phyloP scores from a whole-genome alignment of 2,888 invertebrate species.

The Drosophila acutilabella region DNA sequence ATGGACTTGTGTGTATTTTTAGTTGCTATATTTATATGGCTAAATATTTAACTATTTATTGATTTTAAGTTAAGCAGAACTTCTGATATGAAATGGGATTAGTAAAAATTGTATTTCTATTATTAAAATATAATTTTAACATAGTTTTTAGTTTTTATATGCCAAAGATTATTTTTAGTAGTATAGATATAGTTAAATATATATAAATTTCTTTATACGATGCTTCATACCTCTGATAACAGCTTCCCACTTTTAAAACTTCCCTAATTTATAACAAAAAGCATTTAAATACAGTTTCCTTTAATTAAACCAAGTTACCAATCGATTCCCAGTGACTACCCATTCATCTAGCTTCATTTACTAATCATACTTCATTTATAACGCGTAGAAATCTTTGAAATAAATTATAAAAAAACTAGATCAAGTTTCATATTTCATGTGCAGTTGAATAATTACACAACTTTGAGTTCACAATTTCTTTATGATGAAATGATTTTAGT shows the following conservation, averaged over 20 bases:
- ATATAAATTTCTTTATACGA: no score
- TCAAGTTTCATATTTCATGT: slow-evolving; percentile 16
- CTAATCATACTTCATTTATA: slow-evolving; percentile 4
- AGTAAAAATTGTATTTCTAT: no score
- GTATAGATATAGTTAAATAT: no score
- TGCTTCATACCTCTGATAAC: no score
- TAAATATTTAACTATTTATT: slow-evolving; percentile 3
- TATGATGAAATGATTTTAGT: slow-evolving; percentile 8
- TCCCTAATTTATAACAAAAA: no score
- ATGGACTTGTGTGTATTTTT: neutral
- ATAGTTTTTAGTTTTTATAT: no score
- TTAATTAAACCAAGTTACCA: neutral
- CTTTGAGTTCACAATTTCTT: slow-evolving; percentile 24
- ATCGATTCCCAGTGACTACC: neutral
- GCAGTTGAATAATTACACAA: slow-evolving; percentile 37
- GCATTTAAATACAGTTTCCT: no score
- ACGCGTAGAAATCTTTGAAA: neutral
- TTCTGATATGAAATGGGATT: no score
- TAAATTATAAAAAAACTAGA: neutral
- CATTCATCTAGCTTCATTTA: neutral
- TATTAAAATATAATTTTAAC: no score
- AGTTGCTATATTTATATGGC: neutral
- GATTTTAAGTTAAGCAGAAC: neutral
- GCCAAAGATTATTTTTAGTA: no score
- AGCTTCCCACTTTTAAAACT: no score